phyloP scores from a whole-genome alignment of 2,797 vertebrate species.

The Nasua narica region DNA sequence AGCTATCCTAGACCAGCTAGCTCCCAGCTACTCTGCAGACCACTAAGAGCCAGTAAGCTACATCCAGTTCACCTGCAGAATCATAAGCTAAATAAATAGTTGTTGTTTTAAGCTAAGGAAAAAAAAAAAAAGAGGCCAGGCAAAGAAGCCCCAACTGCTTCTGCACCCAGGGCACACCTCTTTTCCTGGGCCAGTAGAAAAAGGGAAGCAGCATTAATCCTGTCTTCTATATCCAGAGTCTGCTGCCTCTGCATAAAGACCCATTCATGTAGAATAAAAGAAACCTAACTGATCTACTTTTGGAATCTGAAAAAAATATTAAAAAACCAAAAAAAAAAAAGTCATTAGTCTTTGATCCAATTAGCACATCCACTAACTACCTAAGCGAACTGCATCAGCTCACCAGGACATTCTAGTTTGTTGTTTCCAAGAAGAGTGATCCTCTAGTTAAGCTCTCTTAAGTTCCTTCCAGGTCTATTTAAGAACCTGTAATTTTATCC shows the following conservation, averaged over 20 bases:
- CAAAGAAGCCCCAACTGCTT: not conserved
- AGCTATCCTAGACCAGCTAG: no score
- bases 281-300: not conserved
- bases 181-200: not conserved
- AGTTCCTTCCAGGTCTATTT: constrained; percentile 65
- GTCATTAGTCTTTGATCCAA: not conserved
- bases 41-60: not conserved
- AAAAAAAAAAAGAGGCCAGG: no score
- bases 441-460: not conserved
- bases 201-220: not conserved
- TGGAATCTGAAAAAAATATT: not conserved
- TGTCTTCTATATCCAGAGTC: not conserved
- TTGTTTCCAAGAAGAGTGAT: constrained; percentile 39
- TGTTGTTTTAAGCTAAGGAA: no score
- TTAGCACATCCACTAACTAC: not conserved
- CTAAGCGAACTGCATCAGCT: not conserved
- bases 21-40: not conserved
- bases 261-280: not conserved
- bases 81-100: not conserved
- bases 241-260: not conserved
- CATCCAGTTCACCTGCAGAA: not conserved
- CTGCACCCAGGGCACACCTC: not conserved
- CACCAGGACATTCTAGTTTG: not conserved
- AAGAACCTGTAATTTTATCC: constrained; percentile 51
- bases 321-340: not conserved